phyloP scores from a whole-genome alignment of 92 coral and sea anemone species.

The Epizoanthus fatuus region DNA sequence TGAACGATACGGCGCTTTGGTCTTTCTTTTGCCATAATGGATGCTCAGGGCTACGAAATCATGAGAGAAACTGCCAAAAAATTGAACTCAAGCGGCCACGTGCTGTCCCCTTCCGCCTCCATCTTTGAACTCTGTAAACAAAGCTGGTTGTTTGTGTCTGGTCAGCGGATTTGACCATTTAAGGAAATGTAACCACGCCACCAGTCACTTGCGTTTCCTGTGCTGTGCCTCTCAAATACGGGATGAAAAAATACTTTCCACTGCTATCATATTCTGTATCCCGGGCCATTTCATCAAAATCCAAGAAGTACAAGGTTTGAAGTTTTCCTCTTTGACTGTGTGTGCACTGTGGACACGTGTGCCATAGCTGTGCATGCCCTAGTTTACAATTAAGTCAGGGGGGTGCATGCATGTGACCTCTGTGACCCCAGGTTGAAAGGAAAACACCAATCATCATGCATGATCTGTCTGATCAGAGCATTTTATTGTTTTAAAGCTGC shows the following conservation, averaged over 20 bases:
- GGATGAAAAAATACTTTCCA: not conserved
- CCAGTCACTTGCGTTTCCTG: too few relatives aligned
- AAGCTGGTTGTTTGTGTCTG: constrained; percentile 77
- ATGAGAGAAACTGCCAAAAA: constrained; percentile 45
- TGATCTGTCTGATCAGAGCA: too few relatives aligned
- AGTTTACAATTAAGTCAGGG: not conserved
- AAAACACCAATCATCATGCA: too few relatives aligned
- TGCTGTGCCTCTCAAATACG: not conserved
- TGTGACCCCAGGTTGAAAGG: too few relatives aligned
- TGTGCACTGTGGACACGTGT: too few relatives aligned
- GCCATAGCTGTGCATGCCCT: not conserved
- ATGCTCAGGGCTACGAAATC: constrained; percentile 41
- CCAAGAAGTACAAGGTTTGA: constrained; percentile 26
- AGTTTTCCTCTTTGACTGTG: not conserved
- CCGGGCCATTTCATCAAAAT: constrained; percentile 24
- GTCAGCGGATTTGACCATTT: constrained; percentile 63
- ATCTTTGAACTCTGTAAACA: constrained; percentile 46
- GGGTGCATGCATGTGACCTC: too few relatives aligned
- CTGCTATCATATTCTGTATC: constrained; percentile 4
- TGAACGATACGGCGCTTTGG: constrained; percentile 89
- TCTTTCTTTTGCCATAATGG: constrained; percentile 87
- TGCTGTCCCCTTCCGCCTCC: constrained; percentile 35
- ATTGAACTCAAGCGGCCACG: constrained; percentile 34
- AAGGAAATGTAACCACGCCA: constrained; percentile 37
- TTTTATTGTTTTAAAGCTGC: too few relatives aligned